Base-by-base conservation (phyloP, 2,888 invertebrate species). In the Biston betularia region DNA sequence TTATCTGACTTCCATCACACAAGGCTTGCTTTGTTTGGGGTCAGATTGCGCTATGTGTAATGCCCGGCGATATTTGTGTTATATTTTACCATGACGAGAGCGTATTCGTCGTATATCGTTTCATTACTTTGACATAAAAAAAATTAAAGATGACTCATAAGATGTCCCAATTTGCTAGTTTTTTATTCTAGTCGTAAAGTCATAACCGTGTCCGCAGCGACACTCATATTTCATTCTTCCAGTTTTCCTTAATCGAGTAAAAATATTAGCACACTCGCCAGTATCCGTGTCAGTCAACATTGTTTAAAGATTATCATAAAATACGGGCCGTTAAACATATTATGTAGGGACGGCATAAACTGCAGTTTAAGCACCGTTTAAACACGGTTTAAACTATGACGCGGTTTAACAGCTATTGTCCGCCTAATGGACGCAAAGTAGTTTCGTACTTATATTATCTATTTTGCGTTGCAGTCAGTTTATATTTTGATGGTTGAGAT, bases 301-400 rank as follows among this genome's bases (percentile, higher is more conserved):
- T 65, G 65, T 69, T 65, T 65, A 55, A 63, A 74, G 71, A 78
- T 79, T 76, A 79, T 74, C 75, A 70, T 75, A 68, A 76, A 74
- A 72, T 77, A 76, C 73, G 70, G 73, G 69, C 56, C 44, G 61
- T 71, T 65, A 69, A 69, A 61, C 65, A 40, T 67, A 67, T 67
- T 67, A 67, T 62, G 66, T 63, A 15, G 62, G 66, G 42, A 55
- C 46, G 15, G 58, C 38, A 54, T 66, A 63, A 67, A 63, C 58
- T 57, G 38, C 24, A 54, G 67, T 59, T 54, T 62, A 62, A 60
- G 38, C 58, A 60, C 62, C 9, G 54, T 55, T 58, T 63, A 62
- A 65, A 61, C 56, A 61, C 42, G 45, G 61, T 12, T 65, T 57
- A 53, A 66, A 63, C 63, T 60, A 57, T 63, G 66, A 66, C 49